Conservation (phyloP, 1,140 invertebrate genomes). For the Drosophila quadrilineata region DNA sequence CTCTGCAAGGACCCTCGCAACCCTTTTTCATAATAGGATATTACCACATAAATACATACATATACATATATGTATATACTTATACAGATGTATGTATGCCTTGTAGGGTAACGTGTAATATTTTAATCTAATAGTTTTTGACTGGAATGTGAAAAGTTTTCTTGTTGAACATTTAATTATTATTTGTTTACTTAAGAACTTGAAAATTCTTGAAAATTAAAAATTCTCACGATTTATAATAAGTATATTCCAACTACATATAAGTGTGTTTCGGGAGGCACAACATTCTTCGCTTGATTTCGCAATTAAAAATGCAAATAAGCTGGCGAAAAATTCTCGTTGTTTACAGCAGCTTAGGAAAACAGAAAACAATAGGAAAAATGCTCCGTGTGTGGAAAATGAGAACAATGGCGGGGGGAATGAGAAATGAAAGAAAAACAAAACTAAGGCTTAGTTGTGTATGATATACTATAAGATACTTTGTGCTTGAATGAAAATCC, state of each 20-base stretch:
- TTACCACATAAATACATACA: constrained; percentile 28
- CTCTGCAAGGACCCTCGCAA: constrained; percentile 33
- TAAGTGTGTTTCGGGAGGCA: too few relatives aligned
- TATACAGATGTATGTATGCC: background rate
- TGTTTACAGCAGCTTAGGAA: constrained; percentile 2
- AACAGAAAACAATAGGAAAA: constrained; percentile 5
- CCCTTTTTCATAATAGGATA: constrained; percentile 18
- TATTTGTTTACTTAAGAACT: too few relatives aligned
- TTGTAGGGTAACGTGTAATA: too few relatives aligned
- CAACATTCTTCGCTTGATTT: constrained; percentile 1
- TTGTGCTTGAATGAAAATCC: too few relatives aligned
- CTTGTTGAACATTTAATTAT: too few relatives aligned
- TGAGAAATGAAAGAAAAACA: too few relatives aligned
- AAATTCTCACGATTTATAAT: background rate
- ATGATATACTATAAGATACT: too few relatives aligned
- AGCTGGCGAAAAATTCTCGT: constrained; percentile 19
- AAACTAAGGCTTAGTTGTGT: too few relatives aligned
- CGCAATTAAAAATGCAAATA: constrained; percentile 65
- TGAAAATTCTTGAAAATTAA: background rate
- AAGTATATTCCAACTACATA: constrained; percentile 6
- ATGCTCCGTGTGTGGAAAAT: background rate
- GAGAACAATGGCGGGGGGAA: background rate
- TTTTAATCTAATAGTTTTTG: too few relatives aligned
- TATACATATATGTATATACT: constrained; percentile 10
- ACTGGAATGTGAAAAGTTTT: too few relatives aligned